Evolutionary conservation across 2,113 vertebrate species (phyloP).

Genomic region (Alces alces): DNA sequence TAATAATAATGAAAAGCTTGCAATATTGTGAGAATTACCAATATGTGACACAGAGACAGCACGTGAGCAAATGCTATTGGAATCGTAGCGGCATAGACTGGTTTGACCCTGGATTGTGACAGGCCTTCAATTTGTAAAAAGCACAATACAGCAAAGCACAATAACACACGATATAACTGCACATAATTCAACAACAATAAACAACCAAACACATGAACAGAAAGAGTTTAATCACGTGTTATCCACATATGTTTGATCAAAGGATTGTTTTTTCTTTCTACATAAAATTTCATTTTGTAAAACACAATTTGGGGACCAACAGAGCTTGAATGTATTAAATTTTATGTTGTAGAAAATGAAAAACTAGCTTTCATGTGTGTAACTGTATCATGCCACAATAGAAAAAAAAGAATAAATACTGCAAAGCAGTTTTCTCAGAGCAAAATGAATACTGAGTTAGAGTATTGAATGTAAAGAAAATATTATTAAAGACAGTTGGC

Average conservation of each 20-base stretch:
- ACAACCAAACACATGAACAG: background rate
- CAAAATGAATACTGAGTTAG: background rate
- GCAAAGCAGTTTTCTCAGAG: background rate
- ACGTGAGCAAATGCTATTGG: background rate
- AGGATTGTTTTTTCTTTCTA: background rate
- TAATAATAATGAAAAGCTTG: background rate
- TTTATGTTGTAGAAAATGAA: background rate
- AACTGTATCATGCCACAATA: background rate
- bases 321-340: background rate
- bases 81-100: accelerated
- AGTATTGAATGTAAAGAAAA: background rate
- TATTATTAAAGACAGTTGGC: background rate
- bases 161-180: background rate
- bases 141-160: background rate
- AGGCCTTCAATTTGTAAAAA: background rate
- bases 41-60: background rate
- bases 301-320: background rate
- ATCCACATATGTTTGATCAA: background rate
- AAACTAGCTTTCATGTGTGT: background rate
- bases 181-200: background rate
- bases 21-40: background rate
- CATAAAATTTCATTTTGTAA: background rate
- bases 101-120: background rate
- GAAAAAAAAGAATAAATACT: background rate
- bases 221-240: background rate